Conservation (phyloP, 37 sponge, comb jelly and placozoan species). For the Beroe forskalii region DNA sequence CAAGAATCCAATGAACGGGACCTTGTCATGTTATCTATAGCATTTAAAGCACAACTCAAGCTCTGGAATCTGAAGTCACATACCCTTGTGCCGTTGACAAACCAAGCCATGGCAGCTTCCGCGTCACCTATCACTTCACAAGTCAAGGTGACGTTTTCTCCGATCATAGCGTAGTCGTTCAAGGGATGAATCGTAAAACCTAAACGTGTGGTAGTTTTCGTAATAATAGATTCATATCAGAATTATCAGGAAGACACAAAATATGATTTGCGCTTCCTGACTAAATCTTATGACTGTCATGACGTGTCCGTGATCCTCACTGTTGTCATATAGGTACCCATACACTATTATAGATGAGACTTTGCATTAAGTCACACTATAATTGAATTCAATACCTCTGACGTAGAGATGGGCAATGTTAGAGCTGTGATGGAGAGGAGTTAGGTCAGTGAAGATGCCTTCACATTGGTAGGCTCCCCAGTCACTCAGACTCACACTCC, state of each 20-base stretch:
- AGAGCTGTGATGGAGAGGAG: not conserved
- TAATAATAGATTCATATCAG: too few relatives aligned
- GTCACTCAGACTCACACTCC: not conserved
- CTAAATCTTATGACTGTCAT: too few relatives aligned
- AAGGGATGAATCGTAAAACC: not conserved
- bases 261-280: too few relatives aligned
- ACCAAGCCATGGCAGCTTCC: slow-evolving; percentile 18
- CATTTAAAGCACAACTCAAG: not conserved
- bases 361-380: too few relatives aligned
- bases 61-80: too few relatives aligned
- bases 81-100: not conserved
- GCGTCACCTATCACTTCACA: not conserved
- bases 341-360: too few relatives aligned
- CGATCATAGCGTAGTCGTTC: slow-evolving; percentile 1
- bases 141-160: not conserved
- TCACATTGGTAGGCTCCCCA: slow-evolving; percentile 56
- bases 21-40: too few relatives aligned
- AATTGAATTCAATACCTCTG: slow-evolving; percentile 20
- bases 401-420: slow-evolving; percentile 33
- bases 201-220: too few relatives aligned
- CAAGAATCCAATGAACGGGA: too few relatives aligned
- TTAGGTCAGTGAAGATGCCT: not conserved
- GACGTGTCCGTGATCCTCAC: too few relatives aligned
- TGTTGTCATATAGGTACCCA: too few relatives aligned
- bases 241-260: too few relatives aligned